Evolutionary conservation across 2,888 invertebrate species (phyloP).

Genomic region (Elegia similella): DNA sequence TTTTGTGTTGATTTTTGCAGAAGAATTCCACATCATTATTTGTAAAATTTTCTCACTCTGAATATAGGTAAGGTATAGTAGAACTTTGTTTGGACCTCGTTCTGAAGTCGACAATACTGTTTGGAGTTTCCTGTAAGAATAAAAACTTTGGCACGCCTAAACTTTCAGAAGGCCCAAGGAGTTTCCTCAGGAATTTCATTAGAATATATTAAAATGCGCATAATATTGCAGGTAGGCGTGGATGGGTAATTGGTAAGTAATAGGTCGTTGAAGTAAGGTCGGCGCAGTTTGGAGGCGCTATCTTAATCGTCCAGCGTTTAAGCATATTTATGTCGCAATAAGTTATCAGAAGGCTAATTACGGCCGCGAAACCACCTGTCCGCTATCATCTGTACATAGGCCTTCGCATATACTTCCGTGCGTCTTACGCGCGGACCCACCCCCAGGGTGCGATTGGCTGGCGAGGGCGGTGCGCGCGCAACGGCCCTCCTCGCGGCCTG

Average conservation of each 20-base stretch:
- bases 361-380: conserved; percentile 80
- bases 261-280: conserved; percentile 44
- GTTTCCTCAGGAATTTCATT: conserved; percentile 40
- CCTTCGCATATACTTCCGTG: conserved; percentile 81
- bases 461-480: conserved; percentile 70
- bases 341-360: conserved; percentile 79
- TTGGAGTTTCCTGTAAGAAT: conserved; percentile 10
- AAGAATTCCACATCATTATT: too few species aligned
- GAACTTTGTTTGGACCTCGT: conserved; percentile 2
- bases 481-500: conserved; percentile 68
- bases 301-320: conserved; percentile 71
- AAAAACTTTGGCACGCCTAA: conserved; percentile 17
- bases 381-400: conserved; percentile 81
- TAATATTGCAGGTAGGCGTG: conserved; percentile 38
- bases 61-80: not conserved
- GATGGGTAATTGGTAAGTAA: conserved; percentile 47
- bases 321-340: conserved; percentile 76
- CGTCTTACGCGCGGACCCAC: conserved; percentile 78
- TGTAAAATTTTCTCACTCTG: not conserved
- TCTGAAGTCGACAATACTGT: conserved; percentile 13
- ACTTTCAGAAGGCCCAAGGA: conserved; percentile 28
- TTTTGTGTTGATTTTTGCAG: too few species aligned
- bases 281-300: conserved; percentile 56
- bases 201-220: conserved; percentile 47
- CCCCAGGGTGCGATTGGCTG: conserved; percentile 70